Conservation (phyloP, 2,797 vertebrate genomes). For the Lacerta agilis region DNA sequence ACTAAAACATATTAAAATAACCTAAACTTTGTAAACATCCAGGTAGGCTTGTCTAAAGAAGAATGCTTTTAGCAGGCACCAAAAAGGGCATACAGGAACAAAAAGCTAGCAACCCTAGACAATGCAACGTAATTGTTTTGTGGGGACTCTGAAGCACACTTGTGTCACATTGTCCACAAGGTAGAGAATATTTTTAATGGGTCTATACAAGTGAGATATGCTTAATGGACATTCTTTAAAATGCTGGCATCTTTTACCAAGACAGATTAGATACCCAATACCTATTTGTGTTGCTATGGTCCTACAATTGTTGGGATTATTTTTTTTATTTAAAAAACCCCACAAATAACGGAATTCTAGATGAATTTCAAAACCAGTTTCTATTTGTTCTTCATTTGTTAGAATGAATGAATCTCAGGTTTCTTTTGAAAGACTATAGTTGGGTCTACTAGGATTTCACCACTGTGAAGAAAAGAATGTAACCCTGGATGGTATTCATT, state of each 20-base stretch:
- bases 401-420: not conserved
- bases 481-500: constrained; percentile 18
- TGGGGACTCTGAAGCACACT: not conserved
- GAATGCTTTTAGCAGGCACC: too few species aligned
- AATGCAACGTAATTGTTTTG: not conserved
- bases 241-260: not conserved
- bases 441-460: constrained; percentile 12
- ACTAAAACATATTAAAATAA: too few species aligned
- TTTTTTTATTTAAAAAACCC: too few species aligned
- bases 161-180: not conserved
- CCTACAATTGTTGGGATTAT: not conserved
- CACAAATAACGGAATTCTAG: not conserved
- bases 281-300: not conserved
- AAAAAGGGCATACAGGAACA: too few species aligned
- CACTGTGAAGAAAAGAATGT: constrained; percentile 5
- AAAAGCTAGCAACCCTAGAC: not conserved
- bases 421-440: not conserved
- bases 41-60: too few species aligned
- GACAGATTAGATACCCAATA: not conserved
- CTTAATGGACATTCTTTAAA: not conserved
- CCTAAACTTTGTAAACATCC: too few species aligned
- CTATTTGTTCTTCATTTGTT: not conserved
- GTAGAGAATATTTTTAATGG: not conserved
- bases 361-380: constrained; percentile 2
- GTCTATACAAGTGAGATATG: not conserved